A percentile compares a stretch with the other conserved stretches of the same genome.
Conservation (phyloP, 2,113 vertebrate genomes). For the Pycnonotus jocosus region DNA sequence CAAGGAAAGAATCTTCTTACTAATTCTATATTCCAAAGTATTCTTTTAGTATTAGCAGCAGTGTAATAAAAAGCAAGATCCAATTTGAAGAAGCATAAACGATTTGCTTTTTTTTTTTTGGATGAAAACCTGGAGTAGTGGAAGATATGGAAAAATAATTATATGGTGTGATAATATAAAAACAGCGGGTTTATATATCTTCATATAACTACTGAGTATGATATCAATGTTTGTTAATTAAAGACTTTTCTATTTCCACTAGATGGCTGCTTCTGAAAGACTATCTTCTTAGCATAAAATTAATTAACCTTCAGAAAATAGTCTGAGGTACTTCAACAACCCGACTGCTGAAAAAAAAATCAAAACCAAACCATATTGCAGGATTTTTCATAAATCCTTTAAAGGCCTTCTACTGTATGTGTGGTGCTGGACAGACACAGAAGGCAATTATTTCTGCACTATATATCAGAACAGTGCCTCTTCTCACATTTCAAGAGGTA, state of each 20-base stretch:
- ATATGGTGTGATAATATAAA: not conserved
- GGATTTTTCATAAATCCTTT: slow-evolving; percentile 8
- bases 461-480: not conserved
- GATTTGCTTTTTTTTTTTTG: not conserved
- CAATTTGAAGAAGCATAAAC: not conserved
- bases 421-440: not conserved
- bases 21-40: not conserved
- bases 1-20: not conserved
- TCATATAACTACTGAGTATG: not conserved
- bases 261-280: slow-evolving; percentile 17
- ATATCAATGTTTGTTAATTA: slow-evolving; percentile 41
- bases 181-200: not conserved
- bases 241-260: slow-evolving; percentile 26
- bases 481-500: not conserved
- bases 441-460: not conserved
- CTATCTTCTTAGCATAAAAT: slow-evolving; percentile 49
- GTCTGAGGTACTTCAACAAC: not conserved
- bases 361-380: not conserved
- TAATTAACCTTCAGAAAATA: slow-evolving; percentile 54
- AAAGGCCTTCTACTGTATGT: not conserved
- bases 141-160: slow-evolving; percentile 4
- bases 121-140: not conserved
- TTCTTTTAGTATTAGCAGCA: not conserved
- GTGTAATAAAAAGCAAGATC: slow-evolving; percentile 12
- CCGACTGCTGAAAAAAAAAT: not conserved